Evolutionary conservation across 37 sponge, comb jelly and placozoan species (phyloP), one percentile per base, ranked within the genome.

Genomic region (Hexactinellida sp.): DNA sequence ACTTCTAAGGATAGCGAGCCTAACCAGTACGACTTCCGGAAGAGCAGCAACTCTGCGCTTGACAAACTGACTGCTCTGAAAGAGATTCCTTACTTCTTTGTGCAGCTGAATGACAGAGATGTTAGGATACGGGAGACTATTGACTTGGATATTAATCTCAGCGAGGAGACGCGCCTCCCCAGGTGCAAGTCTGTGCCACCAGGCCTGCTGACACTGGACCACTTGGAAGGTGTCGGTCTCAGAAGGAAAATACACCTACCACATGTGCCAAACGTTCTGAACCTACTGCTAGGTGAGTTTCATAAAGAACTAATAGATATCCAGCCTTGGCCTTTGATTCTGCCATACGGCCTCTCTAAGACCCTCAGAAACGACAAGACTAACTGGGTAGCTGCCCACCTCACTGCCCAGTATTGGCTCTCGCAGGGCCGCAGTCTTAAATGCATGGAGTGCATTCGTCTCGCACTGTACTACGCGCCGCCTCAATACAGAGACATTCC

Each of bases 71-170:
- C 21, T 21, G 34, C 76, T 63, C 76, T 63, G 19, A 63, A 63
- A 63, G 76, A 63, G 30, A 63, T 63, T 63, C 76, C 76, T 63
- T 63, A 25, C 76, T 63, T 63, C 76, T 63, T 63, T 63, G 34
- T 63, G 25, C 76, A 63, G 76, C 76, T 63, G 32, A 63, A 63
- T 63, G 76, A 63, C 5, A 63, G 76, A 63, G 34, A 63, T 10
- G 76, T 63, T n/a, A 10, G 3, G 34, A 63, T 63, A 10, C 3
- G 76, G 34, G 76, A 63, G 25, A 63, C 3, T n/a, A 63, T 63
- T 63, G 13, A 63, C 13, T 63, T 63, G 21, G 76, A 63, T n/a
- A 23, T 63, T 23, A 21, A 7, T 63, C 76, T 63, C 34, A 63
- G 76, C 30, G 76, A 63, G 25, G 76, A 63, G 76, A 63, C 34